These are phyloP conservation scores for Magallana gigas DNA, from an alignment of 1,140 invertebrate species.

Conservation along the genomic window DNA sequence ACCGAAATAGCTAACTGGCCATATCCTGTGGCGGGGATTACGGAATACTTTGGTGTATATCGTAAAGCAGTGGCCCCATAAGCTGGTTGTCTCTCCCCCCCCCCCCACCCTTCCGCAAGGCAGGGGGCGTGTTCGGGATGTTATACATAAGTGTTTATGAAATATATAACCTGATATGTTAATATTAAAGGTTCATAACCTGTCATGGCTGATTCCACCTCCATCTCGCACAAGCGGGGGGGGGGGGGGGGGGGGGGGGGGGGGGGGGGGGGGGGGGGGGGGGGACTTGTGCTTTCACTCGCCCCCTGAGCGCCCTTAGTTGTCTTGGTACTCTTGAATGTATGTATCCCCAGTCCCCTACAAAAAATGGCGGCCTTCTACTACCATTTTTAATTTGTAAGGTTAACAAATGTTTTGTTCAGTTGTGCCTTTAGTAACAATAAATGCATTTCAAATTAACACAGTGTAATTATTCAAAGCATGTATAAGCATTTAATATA, in stretches of 20 bases:
- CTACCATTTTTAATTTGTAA: background rate
- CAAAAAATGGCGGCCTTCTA: background rate
- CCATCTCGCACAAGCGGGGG: background rate
- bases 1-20: no score
- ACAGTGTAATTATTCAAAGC: no score
- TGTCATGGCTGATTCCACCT: constrained; percentile 4
- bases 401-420: no score
- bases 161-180: background rate
- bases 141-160: background rate
- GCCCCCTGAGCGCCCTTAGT: background rate
- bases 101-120: background rate
- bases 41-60: no score
- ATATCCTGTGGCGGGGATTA: no score
- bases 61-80: no score
- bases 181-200: background rate
- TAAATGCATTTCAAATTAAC: no score
- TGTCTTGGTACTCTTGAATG: no score
- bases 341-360: background rate
- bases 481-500: no score
- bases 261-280: background rate
- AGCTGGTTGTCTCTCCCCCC: background rate
- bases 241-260: background rate
- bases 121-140: background rate
- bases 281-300: background rate
- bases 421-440: no score